Percentiles rank a stretch among this genome's conserved stretches.
These are phyloP conservation scores for Amphiduros pacificus DNA, from an alignment of 2,888 invertebrate genomes.

Conservation along the genomic window DNA sequence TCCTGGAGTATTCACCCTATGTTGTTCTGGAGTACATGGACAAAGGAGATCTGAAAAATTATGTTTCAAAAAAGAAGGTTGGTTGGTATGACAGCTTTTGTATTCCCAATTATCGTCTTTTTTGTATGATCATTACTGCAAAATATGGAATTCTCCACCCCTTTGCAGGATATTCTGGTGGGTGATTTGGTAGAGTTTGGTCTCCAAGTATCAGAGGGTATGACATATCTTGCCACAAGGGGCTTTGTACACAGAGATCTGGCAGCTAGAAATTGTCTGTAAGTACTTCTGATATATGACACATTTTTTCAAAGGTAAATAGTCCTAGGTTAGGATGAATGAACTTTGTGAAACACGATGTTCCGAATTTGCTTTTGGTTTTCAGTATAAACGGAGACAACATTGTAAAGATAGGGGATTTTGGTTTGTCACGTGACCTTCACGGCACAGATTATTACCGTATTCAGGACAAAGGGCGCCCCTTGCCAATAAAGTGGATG, in stretches of 20 bases:
- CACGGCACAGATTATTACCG: conserved; percentile 14
- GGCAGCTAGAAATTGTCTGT: conserved; percentile 16
- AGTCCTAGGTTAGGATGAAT: not conserved
- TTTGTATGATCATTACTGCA: not conserved
- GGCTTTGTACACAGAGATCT: conserved; percentile 11
- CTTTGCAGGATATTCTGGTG: conserved; percentile 2
- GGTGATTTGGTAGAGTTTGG: not conserved
- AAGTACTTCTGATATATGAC: not conserved
- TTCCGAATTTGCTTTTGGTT: not conserved
- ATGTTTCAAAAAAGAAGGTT: not conserved
- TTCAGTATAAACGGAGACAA: conserved; percentile 12
- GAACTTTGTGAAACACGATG: not conserved
- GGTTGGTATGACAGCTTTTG: not conserved
- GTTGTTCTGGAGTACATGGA: conserved; percentile 17
- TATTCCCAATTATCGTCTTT: not conserved
- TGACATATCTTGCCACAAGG: conserved; percentile 2
- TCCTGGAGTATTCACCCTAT: conserved; percentile 7
- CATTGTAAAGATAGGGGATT: conserved; percentile 13
- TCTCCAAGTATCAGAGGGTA: conserved; percentile 8
- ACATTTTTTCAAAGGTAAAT: not conserved
- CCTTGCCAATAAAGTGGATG: conserved; percentile 16
- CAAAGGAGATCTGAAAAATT: conserved; percentile 5
- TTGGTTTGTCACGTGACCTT: conserved; percentile 12
- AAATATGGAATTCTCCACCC: not conserved
- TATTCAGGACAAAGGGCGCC: conserved; percentile 4